Percentiles rank a stretch among this genome's conserved stretches.
Evolutionary conservation across 2,888 invertebrate genomes (phyloP).

Genomic region (Drosophila infuscata): DNA sequence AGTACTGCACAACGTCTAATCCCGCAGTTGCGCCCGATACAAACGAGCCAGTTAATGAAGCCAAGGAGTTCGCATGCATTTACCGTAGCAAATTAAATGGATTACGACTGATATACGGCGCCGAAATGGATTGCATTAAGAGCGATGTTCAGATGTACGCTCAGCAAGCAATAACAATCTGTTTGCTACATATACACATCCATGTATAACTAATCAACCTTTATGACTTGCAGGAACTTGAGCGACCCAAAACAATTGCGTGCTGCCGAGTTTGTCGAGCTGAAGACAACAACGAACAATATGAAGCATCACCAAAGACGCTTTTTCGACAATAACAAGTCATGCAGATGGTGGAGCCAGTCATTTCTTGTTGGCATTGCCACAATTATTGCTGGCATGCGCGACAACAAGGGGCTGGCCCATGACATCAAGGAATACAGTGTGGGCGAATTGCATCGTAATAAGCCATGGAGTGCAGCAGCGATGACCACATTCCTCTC

Average conservation of each 20-base stretch:
- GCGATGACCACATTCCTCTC: constrained; percentile 50
- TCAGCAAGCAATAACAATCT: not conserved
- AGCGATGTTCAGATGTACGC: constrained; percentile 48
- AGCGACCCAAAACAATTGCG: constrained; percentile 30
- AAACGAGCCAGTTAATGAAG: constrained; percentile 52
- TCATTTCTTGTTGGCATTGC: constrained; percentile 61
- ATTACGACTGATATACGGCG: constrained; percentile 49
- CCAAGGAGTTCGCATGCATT: constrained; percentile 49
- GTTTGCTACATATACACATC: not conserved
- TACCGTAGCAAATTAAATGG: constrained; percentile 38
- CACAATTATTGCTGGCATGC: constrained; percentile 47
- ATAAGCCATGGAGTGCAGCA: constrained; percentile 58
- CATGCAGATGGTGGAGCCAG: constrained; percentile 66
- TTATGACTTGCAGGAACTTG: constrained; percentile 35
- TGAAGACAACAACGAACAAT: constrained; percentile 41
- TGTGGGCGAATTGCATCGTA: constrained; percentile 28
- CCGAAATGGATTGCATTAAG: constrained; percentile 65
- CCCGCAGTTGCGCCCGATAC: constrained; percentile 50
- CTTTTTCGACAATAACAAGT: constrained; percentile 46
- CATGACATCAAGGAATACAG: constrained; percentile 31
- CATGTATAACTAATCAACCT: not conserved
- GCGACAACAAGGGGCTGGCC: constrained; percentile 41
- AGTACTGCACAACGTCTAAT: constrained; percentile 40
- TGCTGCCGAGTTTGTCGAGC: constrained; percentile 53
- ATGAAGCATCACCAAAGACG: constrained; percentile 21